Percentiles rank a stretch among this genome's conserved stretches.
Evolutionary conservation across 2,888 invertebrate species (phyloP).

Genomic region (Cantharis lateralis): DNA sequence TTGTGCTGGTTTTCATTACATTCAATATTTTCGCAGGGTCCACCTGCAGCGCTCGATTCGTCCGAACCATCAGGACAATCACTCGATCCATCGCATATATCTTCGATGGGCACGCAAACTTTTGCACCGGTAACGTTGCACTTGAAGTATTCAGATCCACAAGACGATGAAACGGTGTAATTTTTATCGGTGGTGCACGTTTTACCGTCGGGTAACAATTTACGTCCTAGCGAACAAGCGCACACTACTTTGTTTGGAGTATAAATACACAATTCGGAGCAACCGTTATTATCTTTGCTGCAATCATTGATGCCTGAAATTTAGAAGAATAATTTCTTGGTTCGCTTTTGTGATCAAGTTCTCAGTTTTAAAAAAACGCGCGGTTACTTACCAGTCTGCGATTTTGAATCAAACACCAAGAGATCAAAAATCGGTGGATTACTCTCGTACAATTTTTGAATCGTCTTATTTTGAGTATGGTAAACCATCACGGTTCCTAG

Average conservation of each 20-base stretch:
- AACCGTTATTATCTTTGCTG: slow-evolving; percentile 52
- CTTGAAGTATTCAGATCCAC: slow-evolving; percentile 47
- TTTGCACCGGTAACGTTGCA: slow-evolving; percentile 40
- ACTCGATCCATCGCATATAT: slow-evolving; percentile 74
- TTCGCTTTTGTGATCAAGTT: not conserved
- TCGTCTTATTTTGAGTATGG: slow-evolving; percentile 54
- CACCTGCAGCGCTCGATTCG: slow-evolving; percentile 66
- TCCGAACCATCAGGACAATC: slow-evolving; percentile 80
- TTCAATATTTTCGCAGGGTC: slow-evolving; percentile 62
- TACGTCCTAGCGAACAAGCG: slow-evolving; percentile 67
- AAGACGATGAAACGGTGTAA: slow-evolving; percentile 51
- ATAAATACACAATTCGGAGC: slow-evolving; percentile 74
- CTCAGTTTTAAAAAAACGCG: not conserved
- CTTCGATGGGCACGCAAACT: slow-evolving; percentile 69
- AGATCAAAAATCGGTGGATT: slow-evolving; percentile 71
- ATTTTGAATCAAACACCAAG: slow-evolving; percentile 65
- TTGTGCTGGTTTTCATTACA: slow-evolving; percentile 47
- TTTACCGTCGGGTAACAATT: slow-evolving; percentile 48
- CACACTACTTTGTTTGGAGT: slow-evolving; percentile 62
- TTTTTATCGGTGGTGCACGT: slow-evolving; percentile 47
- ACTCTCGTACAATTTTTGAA: slow-evolving; percentile 60
- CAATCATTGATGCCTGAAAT: slow-evolving; percentile 53
- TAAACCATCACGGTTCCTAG: slow-evolving; percentile 64
- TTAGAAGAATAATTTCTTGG: slow-evolving; percentile 4
- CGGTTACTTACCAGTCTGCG: slow-evolving; percentile 58